These are phyloP conservation scores for Marmota monax DNA, from an alignment of 2,113 vertebrate species.

Conservation along the genomic window DNA sequence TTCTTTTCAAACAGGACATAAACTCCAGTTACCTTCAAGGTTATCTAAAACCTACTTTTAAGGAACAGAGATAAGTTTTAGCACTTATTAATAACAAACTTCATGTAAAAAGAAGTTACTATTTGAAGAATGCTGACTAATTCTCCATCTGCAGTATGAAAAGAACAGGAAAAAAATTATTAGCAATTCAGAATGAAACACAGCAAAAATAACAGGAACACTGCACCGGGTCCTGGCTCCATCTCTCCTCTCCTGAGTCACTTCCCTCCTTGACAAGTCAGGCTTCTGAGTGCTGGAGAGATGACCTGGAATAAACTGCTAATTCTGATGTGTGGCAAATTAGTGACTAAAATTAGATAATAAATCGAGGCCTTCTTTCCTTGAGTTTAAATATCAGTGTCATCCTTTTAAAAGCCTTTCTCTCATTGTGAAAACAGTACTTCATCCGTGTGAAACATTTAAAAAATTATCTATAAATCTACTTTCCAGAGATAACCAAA, in stretches of 20 bases:
- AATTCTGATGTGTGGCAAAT: background rate
- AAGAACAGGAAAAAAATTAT: conserved; percentile 54
- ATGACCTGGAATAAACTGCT: background rate
- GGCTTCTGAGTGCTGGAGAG: background rate
- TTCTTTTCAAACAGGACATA: conserved; percentile 55
- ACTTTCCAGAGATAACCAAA: background rate
- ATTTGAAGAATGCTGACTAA: conserved; percentile 74
- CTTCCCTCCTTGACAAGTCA: background rate
- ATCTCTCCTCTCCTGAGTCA: background rate
- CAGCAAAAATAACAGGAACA: background rate
- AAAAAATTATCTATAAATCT: conserved; percentile 5
- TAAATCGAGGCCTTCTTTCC: background rate
- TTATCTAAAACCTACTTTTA: conserved; percentile 61
- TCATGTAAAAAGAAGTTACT: conserved; percentile 65
- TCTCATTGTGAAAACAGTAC: background rate
- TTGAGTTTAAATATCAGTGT: background rate
- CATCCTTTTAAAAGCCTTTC: background rate
- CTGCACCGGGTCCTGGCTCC: background rate
- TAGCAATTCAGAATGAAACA: background rate
- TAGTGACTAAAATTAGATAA: conserved; percentile 44
- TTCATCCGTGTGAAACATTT: background rate
- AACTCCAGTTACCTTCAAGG: conserved; percentile 55
- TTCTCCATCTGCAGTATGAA: conserved; percentile 72
- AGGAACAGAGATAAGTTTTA: conserved; percentile 9
- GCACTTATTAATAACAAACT: conserved; percentile 65